Evolutionary conservation across 2,888 invertebrate genomes (phyloP).

Genomic region (Callyntrura sp.): DNA sequence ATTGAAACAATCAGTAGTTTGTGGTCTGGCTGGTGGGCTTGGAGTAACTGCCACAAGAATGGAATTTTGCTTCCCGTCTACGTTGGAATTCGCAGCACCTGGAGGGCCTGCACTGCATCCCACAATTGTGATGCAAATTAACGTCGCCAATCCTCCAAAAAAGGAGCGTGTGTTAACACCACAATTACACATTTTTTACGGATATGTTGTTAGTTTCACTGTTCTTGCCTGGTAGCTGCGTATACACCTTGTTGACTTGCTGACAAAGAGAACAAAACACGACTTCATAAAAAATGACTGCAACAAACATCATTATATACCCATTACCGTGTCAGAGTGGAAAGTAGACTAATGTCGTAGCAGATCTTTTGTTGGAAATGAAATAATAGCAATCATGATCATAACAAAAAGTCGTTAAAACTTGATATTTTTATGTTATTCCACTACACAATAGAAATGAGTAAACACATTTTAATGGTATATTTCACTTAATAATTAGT

Average conservation of each 20-base stretch:
- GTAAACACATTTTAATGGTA: slow-evolving; percentile 10
- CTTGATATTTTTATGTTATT: slow-evolving; percentile 7
- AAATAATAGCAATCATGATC: too few species aligned
- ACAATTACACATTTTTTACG: too few species aligned
- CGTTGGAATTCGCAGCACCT: not conserved
- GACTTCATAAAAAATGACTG: too few species aligned
- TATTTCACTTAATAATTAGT: slow-evolving; percentile 26
- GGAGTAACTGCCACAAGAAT: not conserved
- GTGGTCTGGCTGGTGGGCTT: slow-evolving; percentile 25
- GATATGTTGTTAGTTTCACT: too few species aligned
- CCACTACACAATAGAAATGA: not conserved
- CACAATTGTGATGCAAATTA: not conserved
- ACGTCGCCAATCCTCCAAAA: not conserved
- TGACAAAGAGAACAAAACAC: too few species aligned
- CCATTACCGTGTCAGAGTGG: not conserved
- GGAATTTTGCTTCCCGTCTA: not conserved
- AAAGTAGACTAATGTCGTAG: too few species aligned
- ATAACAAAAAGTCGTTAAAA: slow-evolving; percentile 36
- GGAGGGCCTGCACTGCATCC: not conserved
- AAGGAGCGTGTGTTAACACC: not conserved
- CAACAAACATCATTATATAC: slow-evolving; percentile 1
- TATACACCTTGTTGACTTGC: too few species aligned
- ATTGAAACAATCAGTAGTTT: slow-evolving; percentile 53
- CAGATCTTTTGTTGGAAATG: slow-evolving; percentile 34
- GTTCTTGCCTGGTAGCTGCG: too few species aligned